Percentiles rank a stretch among this genome's conserved stretches.
phyloP scores from a whole-genome alignment of 2,113 vertebrate genomes.

The Vombatus ursinus region DNA sequence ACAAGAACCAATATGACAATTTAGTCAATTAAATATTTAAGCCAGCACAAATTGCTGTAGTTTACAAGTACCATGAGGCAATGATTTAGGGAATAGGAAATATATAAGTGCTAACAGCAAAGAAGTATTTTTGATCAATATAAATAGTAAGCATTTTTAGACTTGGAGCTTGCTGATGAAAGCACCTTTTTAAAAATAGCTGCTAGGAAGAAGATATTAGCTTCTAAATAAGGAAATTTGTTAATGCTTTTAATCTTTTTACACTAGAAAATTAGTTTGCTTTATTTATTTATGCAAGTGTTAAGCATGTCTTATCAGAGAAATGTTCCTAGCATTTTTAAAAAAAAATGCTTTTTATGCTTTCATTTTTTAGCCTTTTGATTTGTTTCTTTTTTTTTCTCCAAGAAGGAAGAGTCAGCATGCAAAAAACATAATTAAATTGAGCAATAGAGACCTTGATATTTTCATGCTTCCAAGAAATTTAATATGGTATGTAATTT shows the following conservation, averaged over 20 bases:
- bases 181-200: conserved; percentile 55
- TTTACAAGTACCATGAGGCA: background rate
- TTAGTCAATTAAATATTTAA: conserved; percentile 28
- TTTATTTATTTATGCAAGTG: conserved; percentile 69
- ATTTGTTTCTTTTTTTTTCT: conserved; percentile 48
- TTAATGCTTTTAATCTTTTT: conserved; percentile 70
- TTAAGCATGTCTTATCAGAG: conserved; percentile 55
- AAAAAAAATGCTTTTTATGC: conserved; percentile 43
- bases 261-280: conserved; percentile 54
- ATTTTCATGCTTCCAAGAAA: conserved; percentile 73
- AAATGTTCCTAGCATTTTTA: conserved; percentile 66
- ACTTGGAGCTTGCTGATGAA: conserved; percentile 54
- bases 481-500: conserved; percentile 62
- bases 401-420: conserved; percentile 59
- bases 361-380: conserved; percentile 69
- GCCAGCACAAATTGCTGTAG: conserved; percentile 3
- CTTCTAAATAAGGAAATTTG: conserved; percentile 43
- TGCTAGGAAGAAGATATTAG: conserved; percentile 55
- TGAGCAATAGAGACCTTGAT: conserved; percentile 68
- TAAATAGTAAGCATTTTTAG: conserved; percentile 60
- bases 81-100: background rate
- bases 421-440: conserved; percentile 73
- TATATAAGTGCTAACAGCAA: conserved; percentile 32
- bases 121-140: conserved; percentile 53
- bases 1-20: conserved; percentile 12